These are phyloP conservation scores for Dufourea novaeangliae DNA, from an alignment of 1,140 invertebrate genomes.

Conservation along the genomic window DNA sequence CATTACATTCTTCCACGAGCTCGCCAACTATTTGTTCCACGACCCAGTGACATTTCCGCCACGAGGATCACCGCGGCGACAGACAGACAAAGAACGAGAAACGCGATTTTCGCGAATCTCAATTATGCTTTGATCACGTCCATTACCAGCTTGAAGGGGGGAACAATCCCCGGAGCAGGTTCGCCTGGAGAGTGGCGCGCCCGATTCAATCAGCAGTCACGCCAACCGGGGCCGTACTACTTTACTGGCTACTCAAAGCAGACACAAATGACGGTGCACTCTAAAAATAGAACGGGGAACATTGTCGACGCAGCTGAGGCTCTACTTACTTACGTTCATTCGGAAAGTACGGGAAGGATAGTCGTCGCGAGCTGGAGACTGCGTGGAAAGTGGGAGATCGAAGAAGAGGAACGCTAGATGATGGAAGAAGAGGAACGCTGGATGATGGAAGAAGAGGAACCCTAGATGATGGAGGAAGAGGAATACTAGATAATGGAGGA, in stretches of 20 bases:
- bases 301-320: constrained; percentile 1
- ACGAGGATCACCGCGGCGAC: background rate
- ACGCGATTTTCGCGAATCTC: constrained; percentile 41
- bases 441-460: background rate
- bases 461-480: background rate
- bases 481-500: too few relatives aligned
- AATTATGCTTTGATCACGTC: constrained; percentile 40
- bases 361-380: background rate
- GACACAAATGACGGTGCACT: constrained; percentile 46
- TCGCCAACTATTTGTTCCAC: background rate
- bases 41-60: background rate
- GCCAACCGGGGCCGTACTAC: constrained; percentile 25
- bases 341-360: constrained; percentile 14
- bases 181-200: constrained; percentile 22
- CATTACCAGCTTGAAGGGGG: constrained; percentile 20
- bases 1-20: background rate
- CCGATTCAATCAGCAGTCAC: constrained; percentile 54
- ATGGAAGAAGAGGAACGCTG: background rate
- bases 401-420: background rate
- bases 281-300: constrained; percentile 57
- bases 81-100: background rate
- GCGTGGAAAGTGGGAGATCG: background rate
- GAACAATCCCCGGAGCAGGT: constrained; percentile 28
- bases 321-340: constrained; percentile 28
- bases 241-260: constrained; percentile 44